Base-by-base conservation (phyloP, 2,113 vertebrate genomes). In the Coracopsis vasa region DNA sequence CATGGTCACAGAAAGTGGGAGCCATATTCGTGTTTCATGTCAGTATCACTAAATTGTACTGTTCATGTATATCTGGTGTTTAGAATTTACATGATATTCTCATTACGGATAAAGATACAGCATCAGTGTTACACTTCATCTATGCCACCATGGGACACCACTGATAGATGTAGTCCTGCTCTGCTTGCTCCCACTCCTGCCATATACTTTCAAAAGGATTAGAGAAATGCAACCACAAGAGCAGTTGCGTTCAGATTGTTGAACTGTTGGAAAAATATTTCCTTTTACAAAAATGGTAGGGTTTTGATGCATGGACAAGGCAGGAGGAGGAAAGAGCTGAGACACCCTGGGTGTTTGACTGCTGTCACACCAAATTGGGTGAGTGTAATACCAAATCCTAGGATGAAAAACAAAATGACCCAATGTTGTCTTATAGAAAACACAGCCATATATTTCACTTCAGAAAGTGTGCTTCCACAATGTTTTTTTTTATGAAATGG, bases 1-100 rank as follows among this genome's bases (percentile, higher is more conserved):
- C 0, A 0, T 47, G 35, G 13, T 66, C 35, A 53, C 1, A 28
- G 64, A 71, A 53, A 21, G 54, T 67, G 6, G 13, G 25, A 8
- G 1, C 6, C 4, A 2, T 54, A 51, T 31, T 60, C 12, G 33
- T 8, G 33, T 90, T 80, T 83, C 18, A 16, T 29, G 6, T 29
- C 28, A 45, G 14, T 15, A n/a, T 53, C 37, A 37, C 10, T 58
- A 70, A 78, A 54, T 56, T 2, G 0, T 45, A 16, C 14, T 60
- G 12, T 62, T 87, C 16, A 24, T 24, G 5, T 60, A 3, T 33
- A 60, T 37, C 31, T 58, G 27, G 25, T 48, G 47, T 45, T 81
- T n/a, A 48, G 31, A 92, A 35, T 86, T 65, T 65, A 10, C 56
- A 6, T 70, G 39, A 27, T 79, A 35, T 47, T 73, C 71, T 74